Evolutionary conservation across 2,888 invertebrate genomes (phyloP), one percentile per base, ranked within the genome.

Genomic region (Drosophila testacea): DNA sequence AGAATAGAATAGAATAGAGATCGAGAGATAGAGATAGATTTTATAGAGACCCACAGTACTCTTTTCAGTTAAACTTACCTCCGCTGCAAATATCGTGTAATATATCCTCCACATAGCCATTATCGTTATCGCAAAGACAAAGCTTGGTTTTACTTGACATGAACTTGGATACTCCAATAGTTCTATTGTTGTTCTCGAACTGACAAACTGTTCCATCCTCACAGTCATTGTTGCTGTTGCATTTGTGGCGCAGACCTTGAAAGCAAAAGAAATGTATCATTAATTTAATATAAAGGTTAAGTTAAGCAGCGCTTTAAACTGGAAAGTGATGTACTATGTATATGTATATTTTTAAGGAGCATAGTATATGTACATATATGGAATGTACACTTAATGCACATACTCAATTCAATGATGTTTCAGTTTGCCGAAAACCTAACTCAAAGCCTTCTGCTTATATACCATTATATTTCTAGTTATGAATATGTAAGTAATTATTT

Each of bases 191-290:
- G 91, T 94, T 94, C 0, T 94, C 94, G 1, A 92, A 89, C 36
- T 93, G 93, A 88, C 95, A 96, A 61, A 94, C 93, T 56, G 95
- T 93, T 0, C 94, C 95, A 30, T 95, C 94, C 81, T 94, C 94
- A 79, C 96, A 96, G 57, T 96, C 95, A 57, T 94, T 93, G 78
- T 94, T 93, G 83, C 93, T 94, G 22, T 92, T 92, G 91, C 96
- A 96, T 1, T 93, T 92, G 87, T 95, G 95, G 6, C 92, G 91
- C n/a, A 92, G 76, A 6, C 92, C 92, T 92, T 47, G 0, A 70
- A 6, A 1, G 0, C 1, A 28, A 13, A 4, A 16, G n/a, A 7
- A 1, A 7, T 39, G 22, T 22, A 22, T 22, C 22, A 22, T 22
- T 22, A 22, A 22, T 2, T 22, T 22, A 22, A 22, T 22, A 22